Evolutionary conservation across 2,113 vertebrate genomes (phyloP), one percentile per base, ranked within the genome.

Genomic region (Saiga tatarica): DNA sequence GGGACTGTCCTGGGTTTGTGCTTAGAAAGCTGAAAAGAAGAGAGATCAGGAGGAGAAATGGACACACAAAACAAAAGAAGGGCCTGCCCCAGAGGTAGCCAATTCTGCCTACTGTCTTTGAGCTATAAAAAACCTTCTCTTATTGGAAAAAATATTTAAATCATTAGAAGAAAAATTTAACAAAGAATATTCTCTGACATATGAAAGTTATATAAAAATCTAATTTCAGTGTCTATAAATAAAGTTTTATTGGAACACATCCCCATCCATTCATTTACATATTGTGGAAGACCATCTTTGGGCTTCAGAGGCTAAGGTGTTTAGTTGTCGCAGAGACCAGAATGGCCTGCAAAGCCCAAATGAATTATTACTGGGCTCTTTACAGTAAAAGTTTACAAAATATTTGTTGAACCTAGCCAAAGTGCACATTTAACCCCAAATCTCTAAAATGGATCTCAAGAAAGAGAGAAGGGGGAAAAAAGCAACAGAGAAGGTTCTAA

Each of bases 381-480:
- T 10, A 64, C 0, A 82, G 62, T 33, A 82, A 86, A 92, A 53
- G 28, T 23, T 42, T 39, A n/a, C 23, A 23, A 30, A 28, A 4
- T 10, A 13, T 83, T 78, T 21, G 13, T 33, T 9, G 76, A 79
- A 87, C 53, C n/a, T 7, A 59, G 64, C 28, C 0, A 1, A 71
- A 78, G 39, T 3, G 14, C 33, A 8, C 8, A 36, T 71, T 85
- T 87, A 13, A 76, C 47, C 3, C 52, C 15, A 71, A 79, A 89
- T 78, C 42, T 95, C 64, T 87, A 30, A 83, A 95, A 84, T 17
- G n/a, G 23, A 92, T 79, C 33, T 97, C 42, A 60, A 96, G 57
- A 79, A 93, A 92, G 21, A 82, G 2, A 62, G 45, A 2, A 30
- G 39, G 30, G 47, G 39, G 3, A 2, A 39, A 14, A 42, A 76